A percentile compares a stretch with the other conserved stretches of the same genome.
phyloP scores from a whole-genome alignment of 92 coral and sea anemone genomes.

The Epizoanthus scotinus region DNA sequence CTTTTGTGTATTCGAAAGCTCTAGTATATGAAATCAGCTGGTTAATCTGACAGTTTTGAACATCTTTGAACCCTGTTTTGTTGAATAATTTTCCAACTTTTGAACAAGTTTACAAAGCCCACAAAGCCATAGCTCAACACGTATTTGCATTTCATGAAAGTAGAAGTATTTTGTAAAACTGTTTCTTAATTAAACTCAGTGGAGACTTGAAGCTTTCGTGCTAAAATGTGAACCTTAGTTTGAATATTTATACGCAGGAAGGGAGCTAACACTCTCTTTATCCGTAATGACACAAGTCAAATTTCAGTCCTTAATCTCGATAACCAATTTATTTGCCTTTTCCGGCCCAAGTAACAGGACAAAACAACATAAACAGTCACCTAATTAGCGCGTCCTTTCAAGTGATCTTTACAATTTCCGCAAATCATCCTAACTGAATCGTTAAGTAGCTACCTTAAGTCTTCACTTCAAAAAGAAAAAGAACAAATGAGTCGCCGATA shows the following conservation, averaged over 20 bases:
- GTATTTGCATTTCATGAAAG: too few relatives aligned
- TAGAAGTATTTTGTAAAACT: too few relatives aligned
- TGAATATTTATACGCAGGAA: background rate
- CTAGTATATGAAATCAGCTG: too few relatives aligned
- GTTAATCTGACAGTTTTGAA: too few relatives aligned
- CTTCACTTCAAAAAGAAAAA: conserved; percentile 9
- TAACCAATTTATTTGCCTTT: conserved; percentile 22
- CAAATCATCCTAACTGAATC: conserved; percentile 22
- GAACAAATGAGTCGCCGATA: background rate
- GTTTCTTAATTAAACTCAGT: too few relatives aligned
- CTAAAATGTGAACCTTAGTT: background rate
- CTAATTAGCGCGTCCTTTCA: conserved; percentile 35
- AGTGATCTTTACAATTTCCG: conserved; percentile 26
- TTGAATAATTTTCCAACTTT: too few relatives aligned
- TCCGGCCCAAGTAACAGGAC: conserved; percentile 3
- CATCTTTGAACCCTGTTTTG: too few relatives aligned
- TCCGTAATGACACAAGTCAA: background rate
- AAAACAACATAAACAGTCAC: conserved; percentile 1
- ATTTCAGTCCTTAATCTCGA: conserved; percentile 19
- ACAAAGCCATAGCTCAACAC: too few relatives aligned
- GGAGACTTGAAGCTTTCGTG: background rate
- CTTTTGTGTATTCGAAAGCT: too few relatives aligned
- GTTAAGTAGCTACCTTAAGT: conserved; percentile 4
- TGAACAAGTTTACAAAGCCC: too few relatives aligned
- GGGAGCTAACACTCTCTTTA: background rate